Base-by-base conservation (phyloP, 2,888 invertebrate species). In the Aethes cnicana region DNA sequence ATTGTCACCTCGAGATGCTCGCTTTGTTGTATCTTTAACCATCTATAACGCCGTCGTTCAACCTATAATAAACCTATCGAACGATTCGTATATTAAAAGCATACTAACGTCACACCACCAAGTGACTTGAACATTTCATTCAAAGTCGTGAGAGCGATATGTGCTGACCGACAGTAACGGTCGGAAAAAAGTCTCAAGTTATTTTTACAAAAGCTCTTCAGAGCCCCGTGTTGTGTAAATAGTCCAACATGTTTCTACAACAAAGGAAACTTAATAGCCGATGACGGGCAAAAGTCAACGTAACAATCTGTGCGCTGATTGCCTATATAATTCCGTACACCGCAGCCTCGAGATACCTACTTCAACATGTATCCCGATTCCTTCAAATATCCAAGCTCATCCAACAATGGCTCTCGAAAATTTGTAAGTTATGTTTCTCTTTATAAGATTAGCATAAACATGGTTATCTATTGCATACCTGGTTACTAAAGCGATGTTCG, bases 241-340 rank as follows among this genome's bases (percentile, higher is more conserved):
- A 89, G 87, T 87, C 79, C 84, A 77, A 86, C 87, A 87, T 88
- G 88, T 88, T 87, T 82, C 84, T 80, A 75, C 79, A 86, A 89
- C 88, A 89, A 89, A 86, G 88, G 86, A 84, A 79, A 86, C 88
- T 89, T 88, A 88, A 88, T 87, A 87, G 77, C 82, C 84, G 87
- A 87, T 88, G 88, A 89, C 88, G 84, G 77, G 87, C 84, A 74
- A 84, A 77, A 86, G 83, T 84, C 81, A 81, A 83, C 77, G 77
- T 74, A 84, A 89, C 88, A 89, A 89, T 88, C 85, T 79, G 79
- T 62, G 72, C 66, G 77, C 77, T 88, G 88, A 88, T 88, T 88
- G 85, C 83, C 84, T 68, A 75, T n/a, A n/a, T 84, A 84, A 84
- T 81, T 82, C 75, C 68, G 30, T 36, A 36, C 37, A 16, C 41